These are phyloP conservation scores for Trypoxylus dichotomus DNA, from an alignment of 1,140 invertebrate genomes.

Conservation along the genomic window DNA sequence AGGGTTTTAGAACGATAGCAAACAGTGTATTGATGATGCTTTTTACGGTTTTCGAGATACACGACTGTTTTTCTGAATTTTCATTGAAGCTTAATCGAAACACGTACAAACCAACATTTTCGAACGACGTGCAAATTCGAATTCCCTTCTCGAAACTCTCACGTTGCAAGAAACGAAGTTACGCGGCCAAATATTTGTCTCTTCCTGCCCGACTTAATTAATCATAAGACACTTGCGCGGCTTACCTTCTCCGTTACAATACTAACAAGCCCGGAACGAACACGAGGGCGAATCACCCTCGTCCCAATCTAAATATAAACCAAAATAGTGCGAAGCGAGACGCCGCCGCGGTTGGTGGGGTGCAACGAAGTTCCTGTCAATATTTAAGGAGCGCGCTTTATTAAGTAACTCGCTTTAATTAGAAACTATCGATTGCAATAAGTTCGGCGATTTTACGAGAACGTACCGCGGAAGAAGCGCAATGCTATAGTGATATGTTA, in stretches of 20 bases:
- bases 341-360: neutral
- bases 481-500: no score
- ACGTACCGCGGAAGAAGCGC: neutral
- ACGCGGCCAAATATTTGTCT: neutral
- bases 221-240: neutral
- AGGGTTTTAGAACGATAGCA: no score
- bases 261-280: neutral
- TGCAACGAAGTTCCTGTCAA: neutral
- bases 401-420: neutral
- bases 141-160: no score
- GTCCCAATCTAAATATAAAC: neutral
- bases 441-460: neutral
- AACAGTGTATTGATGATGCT: no score
- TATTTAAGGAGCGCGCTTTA: neutral
- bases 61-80: no score
- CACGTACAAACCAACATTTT: no score
- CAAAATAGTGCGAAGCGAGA: neutral
- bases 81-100: no score
- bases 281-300: neutral
- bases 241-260: neutral
- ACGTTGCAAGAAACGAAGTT: no score
- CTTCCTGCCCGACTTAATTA: neutral
- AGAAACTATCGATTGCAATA: constrained; percentile 7
- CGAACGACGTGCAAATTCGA: no score
- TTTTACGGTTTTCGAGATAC: no score